Conservation (phyloP, 2,797 vertebrate genomes). For the Coregonus ussuriensis region DNA sequence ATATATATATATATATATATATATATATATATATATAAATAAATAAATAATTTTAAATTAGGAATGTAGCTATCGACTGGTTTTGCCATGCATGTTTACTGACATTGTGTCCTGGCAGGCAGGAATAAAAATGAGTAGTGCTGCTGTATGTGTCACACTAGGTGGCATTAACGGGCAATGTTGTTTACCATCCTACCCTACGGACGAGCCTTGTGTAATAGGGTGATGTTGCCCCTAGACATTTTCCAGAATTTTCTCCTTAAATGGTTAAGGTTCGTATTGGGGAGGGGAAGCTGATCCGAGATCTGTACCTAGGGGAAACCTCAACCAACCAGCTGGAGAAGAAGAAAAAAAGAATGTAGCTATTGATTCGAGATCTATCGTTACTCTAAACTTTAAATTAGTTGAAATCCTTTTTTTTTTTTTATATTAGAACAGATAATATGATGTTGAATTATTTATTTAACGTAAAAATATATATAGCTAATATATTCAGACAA, state of each 20-base stretch:
- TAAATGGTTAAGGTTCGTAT: background rate
- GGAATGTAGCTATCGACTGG: slow-evolving; percentile 73
- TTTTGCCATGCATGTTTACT: slow-evolving; percentile 77
- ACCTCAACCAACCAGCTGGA: slow-evolving; percentile 34
- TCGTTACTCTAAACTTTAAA: slow-evolving; percentile 43
- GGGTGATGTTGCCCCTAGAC: background rate
- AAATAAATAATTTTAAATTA: slow-evolving; percentile 62
- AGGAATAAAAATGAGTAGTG: slow-evolving; percentile 67
- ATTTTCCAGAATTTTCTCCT: background rate
- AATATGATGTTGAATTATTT: slow-evolving; percentile 64
- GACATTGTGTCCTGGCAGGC: slow-evolving; percentile 60
- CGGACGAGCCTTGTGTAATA: slow-evolving; percentile 57
- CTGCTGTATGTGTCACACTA: slow-evolving; percentile 70
- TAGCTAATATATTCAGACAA: slow-evolving; percentile 60
- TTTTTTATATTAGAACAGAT: slow-evolving; percentile 29
- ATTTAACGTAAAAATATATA: slow-evolving; percentile 61
- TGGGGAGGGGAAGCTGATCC: background rate
- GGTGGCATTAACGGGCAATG: slow-evolving; percentile 75
- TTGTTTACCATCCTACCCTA: slow-evolving; percentile 48
- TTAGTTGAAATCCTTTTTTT: slow-evolving; percentile 29
- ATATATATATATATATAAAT: slow-evolving; percentile 48
- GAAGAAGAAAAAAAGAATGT: slow-evolving; percentile 18
- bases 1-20: slow-evolving; percentile 41
- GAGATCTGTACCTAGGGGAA: background rate
- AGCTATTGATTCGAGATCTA: background rate